Evolutionary conservation across 2,888 invertebrate species (phyloP), one percentile per base, ranked within the genome.

Genomic region (Microctonus hyperodae): DNA sequence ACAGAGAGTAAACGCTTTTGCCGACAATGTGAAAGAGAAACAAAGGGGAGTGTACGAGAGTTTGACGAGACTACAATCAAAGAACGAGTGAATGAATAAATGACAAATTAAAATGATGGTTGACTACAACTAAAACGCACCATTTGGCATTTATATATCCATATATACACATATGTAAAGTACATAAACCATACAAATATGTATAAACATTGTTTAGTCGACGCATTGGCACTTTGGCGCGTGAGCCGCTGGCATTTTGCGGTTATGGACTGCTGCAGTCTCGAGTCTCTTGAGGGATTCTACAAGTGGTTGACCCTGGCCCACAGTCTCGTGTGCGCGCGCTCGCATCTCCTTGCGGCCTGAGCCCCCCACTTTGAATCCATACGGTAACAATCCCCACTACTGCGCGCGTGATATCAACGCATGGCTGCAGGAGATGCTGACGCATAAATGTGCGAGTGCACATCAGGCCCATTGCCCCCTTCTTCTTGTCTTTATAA

Each of bases 261-360:
- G 70, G 72, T 69, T 64, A 40, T 58, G 51, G 51, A 67, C 51
- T 65, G 67, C 50, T 65, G 67, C 59, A 67, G 68, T 68, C 57
- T 66, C 69, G 60, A n/a, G n/a, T n/a, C n/a, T n/a, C n/a, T n/a
- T n/a, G n/a, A 75, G 16, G 73, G 77, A 77, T 79, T 74, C 79
- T 79, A 79, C 79, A 79, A 79, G 79, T 79, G 79, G 79, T 79
- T 78, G 79, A 79, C 79, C 79, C 76, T 79, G 79, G 79, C 79
- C 78, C 73, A 77, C 75, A 74, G 75, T 75, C 73, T 74, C 74
- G 72, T 69, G 73, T 72, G 16, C 20, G 16, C 44, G 5, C 16
- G 16, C 44, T 13, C n/a, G 40, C n/a, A 16, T 16, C 44, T 44
- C 6, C 16, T 44, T n/a, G n/a, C 44, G 16, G 44, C 44, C 44